phyloP scores from a whole-genome alignment of 2,113 vertebrate genomes.

The Irena cyanogastra region DNA sequence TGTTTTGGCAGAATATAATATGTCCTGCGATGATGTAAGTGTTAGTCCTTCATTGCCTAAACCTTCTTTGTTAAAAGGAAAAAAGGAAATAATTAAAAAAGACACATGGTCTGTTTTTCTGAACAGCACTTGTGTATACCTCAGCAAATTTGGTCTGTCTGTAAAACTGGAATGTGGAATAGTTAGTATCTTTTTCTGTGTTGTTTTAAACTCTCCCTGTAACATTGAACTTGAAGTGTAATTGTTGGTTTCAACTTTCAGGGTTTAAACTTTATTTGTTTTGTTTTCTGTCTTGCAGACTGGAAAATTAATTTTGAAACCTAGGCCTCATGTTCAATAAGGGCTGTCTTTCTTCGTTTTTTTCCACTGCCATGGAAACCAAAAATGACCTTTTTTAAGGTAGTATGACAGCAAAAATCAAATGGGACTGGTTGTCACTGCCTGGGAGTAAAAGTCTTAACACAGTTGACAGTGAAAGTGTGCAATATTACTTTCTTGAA shows the following conservation, averaged over 20 bases:
- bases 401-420: slow-evolving; percentile 49
- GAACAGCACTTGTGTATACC: background rate
- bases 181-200: background rate
- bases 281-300: slow-evolving; percentile 76
- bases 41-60: background rate
- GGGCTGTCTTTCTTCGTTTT: slow-evolving; percentile 33
- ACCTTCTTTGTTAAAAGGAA: background rate
- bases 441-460: slow-evolving; percentile 50
- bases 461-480: slow-evolving; percentile 48
- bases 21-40: slow-evolving; percentile 99
- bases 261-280: background rate
- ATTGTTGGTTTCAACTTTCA: background rate
- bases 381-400: slow-evolving; percentile 60
- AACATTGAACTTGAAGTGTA: background rate
- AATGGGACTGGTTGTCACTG: slow-evolving; percentile 53
- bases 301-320: slow-evolving; percentile 97
- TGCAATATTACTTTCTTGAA: slow-evolving; percentile 67
- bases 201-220: background rate
- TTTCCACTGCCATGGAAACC: slow-evolving; percentile 55
- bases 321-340: slow-evolving; percentile 93
- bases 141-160: background rate
- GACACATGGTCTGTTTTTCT: background rate
- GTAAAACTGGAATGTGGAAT: background rate
- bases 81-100: background rate
- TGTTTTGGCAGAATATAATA: slow-evolving; percentile 97